Percentiles rank a stretch among this genome's conserved stretches.
phyloP scores from a whole-genome alignment of 1,140 invertebrate genomes.

The Micrasema minimum region DNA sequence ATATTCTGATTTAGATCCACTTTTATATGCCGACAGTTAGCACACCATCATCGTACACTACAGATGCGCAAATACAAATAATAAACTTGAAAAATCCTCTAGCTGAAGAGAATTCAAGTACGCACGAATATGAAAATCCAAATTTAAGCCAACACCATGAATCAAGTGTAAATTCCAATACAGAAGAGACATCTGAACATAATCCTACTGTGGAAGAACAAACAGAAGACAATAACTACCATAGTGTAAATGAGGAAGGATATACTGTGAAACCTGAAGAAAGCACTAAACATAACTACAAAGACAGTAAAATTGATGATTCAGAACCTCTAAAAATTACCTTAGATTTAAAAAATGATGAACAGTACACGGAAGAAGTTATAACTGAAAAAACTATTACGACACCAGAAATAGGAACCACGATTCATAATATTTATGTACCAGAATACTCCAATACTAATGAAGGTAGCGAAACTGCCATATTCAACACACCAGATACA shows the following conservation, averaged over 20 bases:
- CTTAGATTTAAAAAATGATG: slow-evolving; percentile 30
- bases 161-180: slow-evolving; percentile 1
- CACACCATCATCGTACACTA: slow-evolving; percentile 39
- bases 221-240: not conserved
- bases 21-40: slow-evolving; percentile 54
- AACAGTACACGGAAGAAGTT: slow-evolving; percentile 3
- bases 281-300: not conserved
- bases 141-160: not conserved
- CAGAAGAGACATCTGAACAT: slow-evolving; percentile 2
- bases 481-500: not conserved
- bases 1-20: slow-evolving; percentile 61
- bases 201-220: not conserved
- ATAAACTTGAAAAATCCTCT: slow-evolving; percentile 13
- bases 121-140: not conserved
- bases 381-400: slow-evolving; percentile 8
- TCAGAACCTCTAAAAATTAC: not conserved
- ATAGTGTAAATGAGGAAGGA: slow-evolving; percentile 1
- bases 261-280: not conserved
- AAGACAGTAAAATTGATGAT: slow-evolving; percentile 6
- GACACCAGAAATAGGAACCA: slow-evolving; percentile 20
- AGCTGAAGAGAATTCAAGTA: slow-evolving; percentile 18
- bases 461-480: slow-evolving; percentile 14
- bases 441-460: slow-evolving; percentile 18
- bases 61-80: slow-evolving; percentile 32
- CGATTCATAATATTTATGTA: slow-evolving; percentile 26